Evolutionary conservation across 2,113 vertebrate species (phyloP), one percentile per base, ranked within the genome.

Genomic region (Campylomormyrus numenius): DNA sequence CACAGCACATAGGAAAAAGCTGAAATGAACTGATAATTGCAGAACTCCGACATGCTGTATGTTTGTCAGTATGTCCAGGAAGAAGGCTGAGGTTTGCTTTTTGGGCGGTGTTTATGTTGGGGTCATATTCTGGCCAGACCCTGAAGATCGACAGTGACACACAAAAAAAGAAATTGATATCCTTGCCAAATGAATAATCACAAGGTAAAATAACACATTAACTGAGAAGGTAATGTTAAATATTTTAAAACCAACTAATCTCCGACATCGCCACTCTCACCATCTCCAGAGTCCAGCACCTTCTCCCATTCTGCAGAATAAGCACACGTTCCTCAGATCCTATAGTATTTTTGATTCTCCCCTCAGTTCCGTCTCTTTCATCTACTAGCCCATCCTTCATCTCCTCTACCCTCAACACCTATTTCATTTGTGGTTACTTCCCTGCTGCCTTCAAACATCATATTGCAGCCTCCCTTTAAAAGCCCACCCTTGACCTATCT

Each of bases 401-500:
- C 49, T 87, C 49, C 85, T 87, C n/a, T 87, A 35, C 48, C 85
- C 85, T 35, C 85, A 87, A 87, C 24, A 87, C 49, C 24, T 19
- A 53, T 87, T 53, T 87, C 27, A 87, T 31, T 87, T 87, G 24
- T n/a, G 45, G n/a, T 35, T 27, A 35, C 85, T 87, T 87, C 85
- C 50, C 27, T 39, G 48, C 49, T 9, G 13, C 48, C 31, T 56
- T 53, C 85, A 87, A 48, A 56, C 85, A 56, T 50, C 49, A 50
- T 15, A 42, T 56, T 39, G 48, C 17, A 87, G 49, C 10, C 49
- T 27, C 15, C 49, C 50, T 48, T 24, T 46, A 87, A 56, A 87
- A 35, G 50, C 5, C 84, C 48, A 48, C 21, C 84, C 21, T n/a
- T 85, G n/a, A 52, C 48, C 10, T 31, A 19, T 17, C 50, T 35